A percentile compares a stretch with the other conserved stretches of the same genome.
Evolutionary conservation across 2,113 vertebrate species (phyloP).

Genomic region (Xiphophorus maculatus): DNA sequence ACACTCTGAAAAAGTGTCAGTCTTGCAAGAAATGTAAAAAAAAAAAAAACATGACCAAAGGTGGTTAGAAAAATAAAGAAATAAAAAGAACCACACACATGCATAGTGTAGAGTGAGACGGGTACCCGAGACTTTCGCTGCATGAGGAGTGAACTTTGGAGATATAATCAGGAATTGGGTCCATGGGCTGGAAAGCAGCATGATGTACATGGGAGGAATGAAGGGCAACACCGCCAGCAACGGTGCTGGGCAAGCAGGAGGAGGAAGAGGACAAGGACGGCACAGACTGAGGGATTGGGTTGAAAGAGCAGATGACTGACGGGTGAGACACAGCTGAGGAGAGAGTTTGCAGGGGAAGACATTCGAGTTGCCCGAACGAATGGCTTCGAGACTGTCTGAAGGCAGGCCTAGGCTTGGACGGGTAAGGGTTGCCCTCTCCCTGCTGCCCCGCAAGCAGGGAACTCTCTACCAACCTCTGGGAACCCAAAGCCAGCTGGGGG

Average conservation of each 20-base stretch:
- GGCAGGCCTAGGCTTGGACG: constrained; percentile 78
- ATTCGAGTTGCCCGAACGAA: constrained; percentile 86
- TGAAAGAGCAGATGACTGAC: constrained; percentile 74
- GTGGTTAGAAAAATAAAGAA: constrained; percentile 11
- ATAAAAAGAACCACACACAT: constrained; percentile 57
- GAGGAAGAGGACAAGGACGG: constrained; percentile 67
- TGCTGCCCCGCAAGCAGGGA: constrained; percentile 79
- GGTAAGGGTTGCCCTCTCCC: constrained; percentile 76
- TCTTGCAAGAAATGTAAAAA: background rate
- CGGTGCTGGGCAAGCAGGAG: constrained; percentile 73
- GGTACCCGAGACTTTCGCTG: constrained; percentile 89
- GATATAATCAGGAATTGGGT: constrained; percentile 88
- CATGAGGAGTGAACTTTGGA: constrained; percentile 78
- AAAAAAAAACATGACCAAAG: background rate
- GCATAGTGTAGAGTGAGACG: constrained; percentile 62
- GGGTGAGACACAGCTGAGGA: constrained; percentile 80
- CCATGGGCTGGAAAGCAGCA: constrained; percentile 92
- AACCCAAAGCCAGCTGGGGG: constrained; percentile 88
- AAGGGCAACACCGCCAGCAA: constrained; percentile 39
- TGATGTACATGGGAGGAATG: constrained; percentile 85
- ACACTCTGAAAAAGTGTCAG: background rate
- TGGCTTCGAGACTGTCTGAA: constrained; percentile 88
- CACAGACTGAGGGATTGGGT: constrained; percentile 67
- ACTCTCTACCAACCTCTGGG: constrained; percentile 99
- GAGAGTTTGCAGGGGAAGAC: constrained; percentile 77